Conservation (phyloP, 2,888 invertebrate species). For the Drosophila hawaiiensis region DNA sequence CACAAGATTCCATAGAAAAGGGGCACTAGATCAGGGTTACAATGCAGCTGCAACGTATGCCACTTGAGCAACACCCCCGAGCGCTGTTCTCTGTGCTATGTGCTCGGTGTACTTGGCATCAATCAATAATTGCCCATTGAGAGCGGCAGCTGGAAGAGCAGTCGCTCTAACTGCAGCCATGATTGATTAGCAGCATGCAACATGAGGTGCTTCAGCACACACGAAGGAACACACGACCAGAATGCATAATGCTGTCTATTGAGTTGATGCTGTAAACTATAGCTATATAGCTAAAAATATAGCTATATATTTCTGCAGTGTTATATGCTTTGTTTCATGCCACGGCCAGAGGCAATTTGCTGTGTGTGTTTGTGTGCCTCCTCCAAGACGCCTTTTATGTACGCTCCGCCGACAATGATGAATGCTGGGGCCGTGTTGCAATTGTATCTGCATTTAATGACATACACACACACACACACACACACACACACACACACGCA, state of each 20-base stretch:
- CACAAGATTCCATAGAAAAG: conserved; percentile 40
- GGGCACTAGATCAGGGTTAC: conserved; percentile 81
- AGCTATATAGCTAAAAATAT: conserved; percentile 7
- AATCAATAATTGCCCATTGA: conserved; percentile 83
- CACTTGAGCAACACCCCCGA: conserved; percentile 59
- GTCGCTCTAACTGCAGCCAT: conserved; percentile 58
- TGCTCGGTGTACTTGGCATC: conserved; percentile 78
- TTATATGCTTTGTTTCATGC: conserved; percentile 58
- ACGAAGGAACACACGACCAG: conserved; percentile 54
- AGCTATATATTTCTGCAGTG: conserved; percentile 25
- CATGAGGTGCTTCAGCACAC: conserved; percentile 71
- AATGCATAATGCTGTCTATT: conserved; percentile 72
- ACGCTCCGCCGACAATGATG: conserved; percentile 29
- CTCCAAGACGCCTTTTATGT: conserved; percentile 9
- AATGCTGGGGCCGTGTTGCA: conserved; percentile 31
- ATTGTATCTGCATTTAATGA: conserved; percentile 47
- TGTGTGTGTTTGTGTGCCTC: background rate
- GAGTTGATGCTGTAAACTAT: conserved; percentile 36
- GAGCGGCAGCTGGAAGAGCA: conserved; percentile 73
- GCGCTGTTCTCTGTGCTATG: conserved; percentile 62
- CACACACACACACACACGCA: background rate
- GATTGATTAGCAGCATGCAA: conserved; percentile 82
- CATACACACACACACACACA: conserved; percentile 2
- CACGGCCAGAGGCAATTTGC: conserved; percentile 48
- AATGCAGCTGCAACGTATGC: conserved; percentile 31